These are phyloP conservation scores for Ligdia adustata DNA, from an alignment of 2,888 invertebrate genomes.

Conservation along the genomic window DNA sequence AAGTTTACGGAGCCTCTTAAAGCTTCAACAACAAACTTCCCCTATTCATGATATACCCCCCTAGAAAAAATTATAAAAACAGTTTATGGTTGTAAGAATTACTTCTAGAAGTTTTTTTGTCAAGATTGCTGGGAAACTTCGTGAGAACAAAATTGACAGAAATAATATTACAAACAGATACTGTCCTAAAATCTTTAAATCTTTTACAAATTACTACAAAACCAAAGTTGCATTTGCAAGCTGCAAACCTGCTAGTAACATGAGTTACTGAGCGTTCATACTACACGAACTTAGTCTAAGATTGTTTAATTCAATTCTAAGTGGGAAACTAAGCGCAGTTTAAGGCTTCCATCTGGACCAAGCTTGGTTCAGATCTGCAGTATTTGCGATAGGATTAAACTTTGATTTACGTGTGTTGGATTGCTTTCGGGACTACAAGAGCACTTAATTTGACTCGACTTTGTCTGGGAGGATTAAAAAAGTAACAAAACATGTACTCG, in stretches of 20 bases:
- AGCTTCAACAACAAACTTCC: no score
- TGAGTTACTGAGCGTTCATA: conserved; percentile 14
- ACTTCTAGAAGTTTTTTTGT: not conserved
- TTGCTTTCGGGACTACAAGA: conserved; percentile 6
- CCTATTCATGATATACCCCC: no score
- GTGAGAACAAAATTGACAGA: not conserved
- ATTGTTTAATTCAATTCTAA: conserved; percentile 62
- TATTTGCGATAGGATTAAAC: conserved; percentile 17
- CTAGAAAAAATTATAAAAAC: no score
- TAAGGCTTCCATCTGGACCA: conserved; percentile 47
- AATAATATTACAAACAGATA: not conserved
- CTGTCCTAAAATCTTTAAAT: not conserved
- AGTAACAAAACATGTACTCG: no score
- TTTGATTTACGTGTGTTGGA: conserved; percentile 10
- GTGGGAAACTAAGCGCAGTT: conserved; percentile 51
- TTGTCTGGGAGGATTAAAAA: no score
- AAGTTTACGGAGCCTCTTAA: no score
- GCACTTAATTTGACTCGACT: no score
- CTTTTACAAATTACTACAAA: not conserved
- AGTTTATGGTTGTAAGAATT: no score
- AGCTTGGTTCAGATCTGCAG: conserved; percentile 20
- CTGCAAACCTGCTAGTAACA: not conserved
- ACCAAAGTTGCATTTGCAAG: not conserved
- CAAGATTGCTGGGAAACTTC: not conserved
- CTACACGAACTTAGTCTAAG: conserved; percentile 44